phyloP scores from a whole-genome alignment of 2,113 vertebrate genomes.

The mouse (Mus musculus) region DNA sequence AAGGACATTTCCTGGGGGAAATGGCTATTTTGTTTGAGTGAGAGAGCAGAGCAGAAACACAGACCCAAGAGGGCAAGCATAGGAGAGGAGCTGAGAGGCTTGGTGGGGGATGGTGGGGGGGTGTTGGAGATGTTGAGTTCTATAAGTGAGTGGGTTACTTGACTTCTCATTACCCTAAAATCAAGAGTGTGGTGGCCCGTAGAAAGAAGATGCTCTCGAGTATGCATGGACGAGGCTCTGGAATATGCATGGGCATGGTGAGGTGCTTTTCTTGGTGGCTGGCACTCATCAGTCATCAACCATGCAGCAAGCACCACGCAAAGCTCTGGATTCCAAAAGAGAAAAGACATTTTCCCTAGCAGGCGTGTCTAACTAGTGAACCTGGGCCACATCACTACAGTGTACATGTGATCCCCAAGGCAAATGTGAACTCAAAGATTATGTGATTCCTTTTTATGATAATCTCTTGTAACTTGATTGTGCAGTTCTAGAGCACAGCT shows the following conservation, averaged over 20 bases:
- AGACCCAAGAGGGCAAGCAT: fast-evolving
- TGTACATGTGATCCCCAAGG: not conserved
- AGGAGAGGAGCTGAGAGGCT: not conserved
- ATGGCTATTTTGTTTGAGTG: fast-evolving
- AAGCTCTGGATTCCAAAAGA: not conserved
- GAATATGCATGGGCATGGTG: fast-evolving
- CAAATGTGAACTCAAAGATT: not conserved
- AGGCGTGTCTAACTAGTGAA: not conserved
- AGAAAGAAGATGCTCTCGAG: not conserved
- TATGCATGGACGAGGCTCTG: not conserved
- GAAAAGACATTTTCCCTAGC: not conserved
- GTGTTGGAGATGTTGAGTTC: too few relatives aligned
- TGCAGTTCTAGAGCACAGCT: not conserved
- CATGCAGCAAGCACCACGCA: not conserved
- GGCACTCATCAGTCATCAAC: not conserved
- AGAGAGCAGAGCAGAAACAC: not conserved
- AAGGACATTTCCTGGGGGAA: not conserved
- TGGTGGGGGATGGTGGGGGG: not conserved
- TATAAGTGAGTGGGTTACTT: not conserved
- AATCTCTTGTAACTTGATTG: not conserved
- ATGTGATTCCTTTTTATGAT: not conserved
- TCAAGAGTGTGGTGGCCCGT: not conserved
- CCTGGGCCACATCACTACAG: too few relatives aligned
- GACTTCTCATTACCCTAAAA: not conserved
- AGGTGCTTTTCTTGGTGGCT: not conserved